A percentile compares a stretch with the other conserved stretches of the same genome.
Evolutionary conservation across 2,797 vertebrate genomes (phyloP).

Genomic region (Neostethus bicornis): DNA sequence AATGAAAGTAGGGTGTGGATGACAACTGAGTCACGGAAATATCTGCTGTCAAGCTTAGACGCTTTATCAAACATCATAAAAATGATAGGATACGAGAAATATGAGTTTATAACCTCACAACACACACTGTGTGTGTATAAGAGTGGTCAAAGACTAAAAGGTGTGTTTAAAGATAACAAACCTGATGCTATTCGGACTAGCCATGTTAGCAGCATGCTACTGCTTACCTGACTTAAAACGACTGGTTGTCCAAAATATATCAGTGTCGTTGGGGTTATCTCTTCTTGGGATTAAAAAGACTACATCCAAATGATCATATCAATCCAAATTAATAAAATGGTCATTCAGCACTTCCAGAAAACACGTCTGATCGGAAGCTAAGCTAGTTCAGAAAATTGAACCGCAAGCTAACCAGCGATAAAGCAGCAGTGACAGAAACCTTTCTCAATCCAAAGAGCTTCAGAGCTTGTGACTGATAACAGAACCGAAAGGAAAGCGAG

Average conservation of each 20-base stretch:
- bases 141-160: neutral
- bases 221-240: constrained; percentile 48
- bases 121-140: neutral
- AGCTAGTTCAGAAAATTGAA: constrained; percentile 30
- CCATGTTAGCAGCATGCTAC: constrained; percentile 45
- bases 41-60: neutral
- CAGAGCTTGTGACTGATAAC: neutral
- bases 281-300: neutral
- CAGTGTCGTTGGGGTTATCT: neutral
- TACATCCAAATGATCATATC: constrained; percentile 4
- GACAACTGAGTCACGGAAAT: neutral
- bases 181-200: constrained; percentile 23
- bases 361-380: constrained; percentile 16
- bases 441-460: constrained; percentile 11
- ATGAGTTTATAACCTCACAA: neutral
- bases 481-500: neutral
- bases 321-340: neutral
- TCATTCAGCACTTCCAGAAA: constrained; percentile 4
- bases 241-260: constrained; percentile 14
- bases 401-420: constrained; percentile 18
- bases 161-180: neutral
- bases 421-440: neutral
- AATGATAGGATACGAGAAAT: neutral
- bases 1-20: constrained; percentile 24
- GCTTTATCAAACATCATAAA: neutral